Conservation (phyloP, 2,113 vertebrate genomes). For the Cranoglanis bouderius region DNA sequence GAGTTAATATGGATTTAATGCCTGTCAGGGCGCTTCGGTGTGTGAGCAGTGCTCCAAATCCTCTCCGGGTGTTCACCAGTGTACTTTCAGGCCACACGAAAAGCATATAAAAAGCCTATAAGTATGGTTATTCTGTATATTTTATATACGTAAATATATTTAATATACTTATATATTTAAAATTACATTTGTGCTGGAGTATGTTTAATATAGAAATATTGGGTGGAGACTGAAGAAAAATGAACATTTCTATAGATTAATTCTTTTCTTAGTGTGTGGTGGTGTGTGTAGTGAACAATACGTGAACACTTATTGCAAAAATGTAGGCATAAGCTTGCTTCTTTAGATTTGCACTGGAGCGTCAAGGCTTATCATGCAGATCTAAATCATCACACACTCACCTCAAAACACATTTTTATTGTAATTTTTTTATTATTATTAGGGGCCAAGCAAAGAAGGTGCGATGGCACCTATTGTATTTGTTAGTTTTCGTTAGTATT, state of each 20-base stretch:
- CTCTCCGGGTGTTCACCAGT: conserved; percentile 66
- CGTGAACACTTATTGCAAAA: background rate
- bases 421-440: background rate
- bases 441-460: too few relatives aligned
- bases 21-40: conserved; percentile 75
- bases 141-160: too few relatives aligned
- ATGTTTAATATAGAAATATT: background rate
- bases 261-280: background rate
- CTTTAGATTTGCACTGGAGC: background rate
- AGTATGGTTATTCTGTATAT: background rate
- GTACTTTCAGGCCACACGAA: background rate
- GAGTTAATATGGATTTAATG: conserved; percentile 85
- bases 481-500: too few relatives aligned
- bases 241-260: background rate
- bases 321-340: background rate
- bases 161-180: background rate
- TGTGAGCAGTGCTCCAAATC: conserved; percentile 70
- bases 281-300: background rate
- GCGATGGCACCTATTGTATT: too few relatives aligned
- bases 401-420: background rate
- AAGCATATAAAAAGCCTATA: background rate
- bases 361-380: background rate
- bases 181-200: background rate
- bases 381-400: background rate
- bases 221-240: background rate